phyloP scores from a whole-genome alignment of 1,140 invertebrate genomes.

The Latrodectus geometricus region DNA sequence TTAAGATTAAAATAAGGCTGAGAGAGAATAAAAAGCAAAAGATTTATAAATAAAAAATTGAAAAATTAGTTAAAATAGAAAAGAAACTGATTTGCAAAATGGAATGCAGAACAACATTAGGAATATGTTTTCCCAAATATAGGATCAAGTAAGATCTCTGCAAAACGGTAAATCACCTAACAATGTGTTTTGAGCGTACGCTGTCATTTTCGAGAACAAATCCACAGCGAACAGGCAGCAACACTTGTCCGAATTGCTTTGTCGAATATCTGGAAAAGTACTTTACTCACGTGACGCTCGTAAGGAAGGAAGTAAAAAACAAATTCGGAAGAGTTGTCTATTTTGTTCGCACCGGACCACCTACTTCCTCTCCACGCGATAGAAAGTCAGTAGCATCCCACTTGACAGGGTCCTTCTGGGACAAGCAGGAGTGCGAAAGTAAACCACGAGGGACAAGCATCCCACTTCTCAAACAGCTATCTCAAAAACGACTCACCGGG shows the following conservation, averaged over 20 bases:
- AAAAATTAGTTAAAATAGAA: no score
- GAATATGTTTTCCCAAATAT: no score
- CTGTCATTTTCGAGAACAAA: no score
- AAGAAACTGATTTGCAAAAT: no score
- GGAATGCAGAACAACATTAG: no score
- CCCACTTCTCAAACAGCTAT: constrained; percentile 49
- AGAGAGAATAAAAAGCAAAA: no score
- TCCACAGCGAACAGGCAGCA: not conserved
- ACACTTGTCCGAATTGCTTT: not conserved
- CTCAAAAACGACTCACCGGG: constrained; percentile 27
- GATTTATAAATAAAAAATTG: no score
- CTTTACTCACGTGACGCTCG: constrained; percentile 16
- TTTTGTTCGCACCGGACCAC: constrained; percentile 38
- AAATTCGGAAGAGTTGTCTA: constrained; percentile 36
- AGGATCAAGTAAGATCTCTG: no score
- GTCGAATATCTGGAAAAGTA: not conserved
- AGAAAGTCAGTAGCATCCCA: not conserved
- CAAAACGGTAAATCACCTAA: no score
- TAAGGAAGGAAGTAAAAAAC: constrained; percentile 26
- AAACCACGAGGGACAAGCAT: constrained; percentile 32
- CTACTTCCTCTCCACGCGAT: not conserved
- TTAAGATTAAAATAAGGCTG: no score
- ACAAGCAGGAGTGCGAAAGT: constrained; percentile 40
- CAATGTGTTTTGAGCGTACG: no score
- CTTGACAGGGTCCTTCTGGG: constrained; percentile 49